These are phyloP conservation scores for Amphiura filiformis DNA, from an alignment of 35 echinoderm and acorn worm genomes.

Conservation along the genomic window DNA sequence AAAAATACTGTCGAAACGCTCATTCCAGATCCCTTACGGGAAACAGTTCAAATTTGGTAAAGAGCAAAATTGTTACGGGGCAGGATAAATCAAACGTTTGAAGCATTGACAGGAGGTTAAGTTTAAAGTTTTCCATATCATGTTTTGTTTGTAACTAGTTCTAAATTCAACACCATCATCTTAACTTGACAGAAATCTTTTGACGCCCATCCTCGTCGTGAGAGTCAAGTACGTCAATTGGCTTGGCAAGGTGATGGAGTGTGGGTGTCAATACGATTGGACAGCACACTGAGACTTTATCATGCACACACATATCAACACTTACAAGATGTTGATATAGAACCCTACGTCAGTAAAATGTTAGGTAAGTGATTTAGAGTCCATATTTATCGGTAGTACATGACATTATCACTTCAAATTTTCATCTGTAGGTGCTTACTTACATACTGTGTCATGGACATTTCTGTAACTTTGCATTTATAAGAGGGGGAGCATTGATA, in stretches of 20 bases:
- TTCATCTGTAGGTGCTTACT: neutral
- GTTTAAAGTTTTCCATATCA: too few relatives aligned
- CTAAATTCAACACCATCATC: too few relatives aligned
- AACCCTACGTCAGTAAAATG: constrained; percentile 99
- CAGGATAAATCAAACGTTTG: too few relatives aligned
- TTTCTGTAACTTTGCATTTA: neutral
- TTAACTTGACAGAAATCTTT: constrained; percentile 99
- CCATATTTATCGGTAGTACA: too few relatives aligned
- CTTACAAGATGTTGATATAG: constrained; percentile 94
- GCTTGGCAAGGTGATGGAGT: constrained; percentile 97
- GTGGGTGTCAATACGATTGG: constrained; percentile 92
- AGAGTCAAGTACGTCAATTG: constrained; percentile 89
- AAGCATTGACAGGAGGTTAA: too few relatives aligned
- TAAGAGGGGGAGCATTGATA: neutral
- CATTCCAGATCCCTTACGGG: too few relatives aligned
- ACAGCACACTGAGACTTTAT: constrained; percentile 92
- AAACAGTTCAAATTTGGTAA: too few relatives aligned
- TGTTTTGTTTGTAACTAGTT: too few relatives aligned
- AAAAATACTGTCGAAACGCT: too few relatives aligned
- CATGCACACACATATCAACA: constrained; percentile 93
- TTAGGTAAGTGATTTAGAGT: constrained; percentile 60
- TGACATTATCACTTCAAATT: neutral
- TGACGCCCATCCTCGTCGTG: constrained; percentile 93
- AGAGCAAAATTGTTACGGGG: too few relatives aligned
- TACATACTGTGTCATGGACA: neutral